A percentile compares a stretch with the other conserved stretches of the same genome.
These are phyloP conservation scores for Channa maculata DNA, from an alignment of 2,113 vertebrate genomes.

Conservation along the genomic window DNA sequence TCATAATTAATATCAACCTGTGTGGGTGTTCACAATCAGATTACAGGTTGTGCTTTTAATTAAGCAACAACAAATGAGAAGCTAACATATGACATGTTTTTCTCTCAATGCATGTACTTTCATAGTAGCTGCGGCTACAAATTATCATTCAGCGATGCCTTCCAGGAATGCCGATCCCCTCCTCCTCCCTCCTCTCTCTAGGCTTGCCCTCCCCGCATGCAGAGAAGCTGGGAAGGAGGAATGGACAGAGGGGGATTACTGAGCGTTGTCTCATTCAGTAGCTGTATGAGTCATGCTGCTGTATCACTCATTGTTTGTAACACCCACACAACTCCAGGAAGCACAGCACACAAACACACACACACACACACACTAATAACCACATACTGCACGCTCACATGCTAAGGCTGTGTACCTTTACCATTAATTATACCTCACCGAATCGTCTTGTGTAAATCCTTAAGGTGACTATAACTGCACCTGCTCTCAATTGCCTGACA, in stretches of 20 bases:
- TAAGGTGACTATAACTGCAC: neutral
- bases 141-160: constrained; percentile 53
- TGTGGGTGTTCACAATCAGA: no score
- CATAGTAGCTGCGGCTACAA: constrained; percentile 19
- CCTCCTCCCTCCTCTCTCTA: constrained; percentile 28
- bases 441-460: constrained; percentile 17
- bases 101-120: constrained; percentile 37
- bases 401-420: constrained; percentile 27
- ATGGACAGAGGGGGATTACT: constrained; percentile 71
- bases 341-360: constrained; percentile 24
- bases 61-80: neutral
- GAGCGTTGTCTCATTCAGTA: constrained; percentile 75
- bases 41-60: no score
- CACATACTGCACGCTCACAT: constrained; percentile 22
- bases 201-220: constrained; percentile 55
- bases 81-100: neutral
- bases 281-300: constrained; percentile 80
- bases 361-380: constrained; percentile 40
- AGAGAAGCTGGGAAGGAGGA: constrained; percentile 60
- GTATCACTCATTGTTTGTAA: constrained; percentile 72
- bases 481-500: no score
- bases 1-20: no score
- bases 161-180: constrained; percentile 55
- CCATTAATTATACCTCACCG: constrained; percentile 36
- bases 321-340: constrained; percentile 51